A percentile compares a stretch with the other conserved stretches of the same genome.
These are phyloP conservation scores for Hymenopus coronatus DNA, from an alignment of 2,888 invertebrate genomes.

Conservation along the genomic window DNA sequence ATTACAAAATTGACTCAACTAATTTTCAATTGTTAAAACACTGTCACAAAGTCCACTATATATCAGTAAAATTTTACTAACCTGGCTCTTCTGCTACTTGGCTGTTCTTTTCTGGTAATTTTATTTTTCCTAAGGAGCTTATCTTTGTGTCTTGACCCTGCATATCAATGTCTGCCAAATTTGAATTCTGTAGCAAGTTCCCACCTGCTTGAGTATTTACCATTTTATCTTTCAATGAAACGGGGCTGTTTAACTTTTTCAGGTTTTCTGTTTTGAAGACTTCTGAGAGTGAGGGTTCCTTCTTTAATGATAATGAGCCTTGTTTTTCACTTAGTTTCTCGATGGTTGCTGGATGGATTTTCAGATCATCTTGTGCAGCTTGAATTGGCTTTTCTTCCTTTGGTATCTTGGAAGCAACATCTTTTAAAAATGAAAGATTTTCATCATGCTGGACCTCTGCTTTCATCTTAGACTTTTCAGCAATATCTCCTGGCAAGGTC, in stretches of 20 bases:
- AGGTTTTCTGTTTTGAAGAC: not conserved
- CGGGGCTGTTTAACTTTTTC: not conserved
- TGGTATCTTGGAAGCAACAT: not conserved
- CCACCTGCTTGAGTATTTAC: not conserved
- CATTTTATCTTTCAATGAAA: not conserved
- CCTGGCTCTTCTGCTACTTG: not conserved
- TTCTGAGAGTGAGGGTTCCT: not conserved
- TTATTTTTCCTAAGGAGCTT: not conserved
- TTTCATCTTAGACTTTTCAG: slow-evolving; percentile 41
- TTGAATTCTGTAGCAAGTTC: not conserved
- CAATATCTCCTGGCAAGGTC: slow-evolving; percentile 48
- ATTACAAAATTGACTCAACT: too few relatives aligned
- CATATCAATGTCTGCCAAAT: not conserved
- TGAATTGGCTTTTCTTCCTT: not conserved
- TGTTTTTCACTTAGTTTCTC: not conserved
- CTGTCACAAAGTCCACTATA: too few relatives aligned
- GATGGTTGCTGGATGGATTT: not conserved
- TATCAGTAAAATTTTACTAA: too few relatives aligned
- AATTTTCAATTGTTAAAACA: too few relatives aligned
- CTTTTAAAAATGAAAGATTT: not conserved
- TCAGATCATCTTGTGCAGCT: not conserved
- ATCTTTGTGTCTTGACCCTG: not conserved
- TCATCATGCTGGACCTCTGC: not conserved
- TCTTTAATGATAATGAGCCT: not conserved
- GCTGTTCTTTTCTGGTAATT: not conserved